A percentile compares a stretch with the other conserved stretches of the same genome.
phyloP scores from a whole-genome alignment of 2,797 vertebrate genomes.

The Margarornis squamiger region DNA sequence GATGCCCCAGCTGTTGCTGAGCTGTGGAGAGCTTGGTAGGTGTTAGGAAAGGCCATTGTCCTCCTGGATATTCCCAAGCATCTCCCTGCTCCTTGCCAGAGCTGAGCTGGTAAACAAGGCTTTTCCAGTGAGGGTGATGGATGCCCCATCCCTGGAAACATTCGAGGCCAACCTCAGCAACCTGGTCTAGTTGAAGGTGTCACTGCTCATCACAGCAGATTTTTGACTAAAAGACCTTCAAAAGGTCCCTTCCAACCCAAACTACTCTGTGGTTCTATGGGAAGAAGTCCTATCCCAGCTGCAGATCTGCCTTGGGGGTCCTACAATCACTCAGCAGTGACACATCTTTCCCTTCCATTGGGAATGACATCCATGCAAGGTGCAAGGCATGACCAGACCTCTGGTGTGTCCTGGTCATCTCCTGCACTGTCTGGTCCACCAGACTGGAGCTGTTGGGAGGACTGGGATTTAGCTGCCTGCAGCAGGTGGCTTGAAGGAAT shows the following conservation, averaged over 20 bases:
- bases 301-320: background rate
- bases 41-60: background rate
- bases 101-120: background rate
- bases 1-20: background rate
- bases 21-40: background rate
- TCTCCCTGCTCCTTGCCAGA: background rate
- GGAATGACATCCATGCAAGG: background rate
- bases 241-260: background rate
- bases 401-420: background rate
- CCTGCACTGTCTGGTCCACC: background rate
- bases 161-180: background rate
- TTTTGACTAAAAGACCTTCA: background rate
- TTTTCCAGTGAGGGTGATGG: background rate
- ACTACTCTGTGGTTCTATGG: no score
- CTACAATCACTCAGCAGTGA: background rate
- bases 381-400: background rate
- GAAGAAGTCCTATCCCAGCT: background rate
- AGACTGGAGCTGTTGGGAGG: background rate
- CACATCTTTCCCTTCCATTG: background rate
- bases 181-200: background rate
- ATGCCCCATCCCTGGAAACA: background rate
- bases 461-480: background rate
- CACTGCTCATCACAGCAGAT: background rate
- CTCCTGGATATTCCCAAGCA: background rate
- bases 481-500: background rate